Percentiles rank a stretch among this genome's conserved stretches.
These are phyloP conservation scores for Lethrus apterus DNA, from an alignment of 1,140 invertebrate genomes.

Conservation along the genomic window DNA sequence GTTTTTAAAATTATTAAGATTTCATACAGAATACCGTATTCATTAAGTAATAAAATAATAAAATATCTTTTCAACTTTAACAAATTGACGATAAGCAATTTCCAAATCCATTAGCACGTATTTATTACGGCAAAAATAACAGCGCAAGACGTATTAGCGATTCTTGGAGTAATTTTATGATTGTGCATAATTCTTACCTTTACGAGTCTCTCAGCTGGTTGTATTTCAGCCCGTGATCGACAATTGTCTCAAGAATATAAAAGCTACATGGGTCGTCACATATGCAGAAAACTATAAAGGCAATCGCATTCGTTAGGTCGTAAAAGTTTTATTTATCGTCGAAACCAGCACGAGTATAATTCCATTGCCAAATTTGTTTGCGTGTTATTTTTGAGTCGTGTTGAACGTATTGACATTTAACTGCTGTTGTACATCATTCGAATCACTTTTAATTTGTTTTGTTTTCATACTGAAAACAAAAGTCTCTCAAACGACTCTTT, in stretches of 20 bases:
- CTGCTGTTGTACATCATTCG: neutral
- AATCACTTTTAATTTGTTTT: constrained; percentile 2
- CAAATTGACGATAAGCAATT: neutral
- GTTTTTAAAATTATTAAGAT: too few species aligned
- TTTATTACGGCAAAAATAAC: neutral
- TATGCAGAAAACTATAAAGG: constrained; percentile 1
- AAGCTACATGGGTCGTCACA: neutral
- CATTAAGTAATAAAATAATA: neutral
- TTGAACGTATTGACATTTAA: neutral
- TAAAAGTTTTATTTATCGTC: constrained; percentile 16
- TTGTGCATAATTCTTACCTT: constrained; percentile 3
- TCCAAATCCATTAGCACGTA: neutral
- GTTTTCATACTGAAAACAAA: too few species aligned
- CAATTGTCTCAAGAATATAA: constrained; percentile 11
- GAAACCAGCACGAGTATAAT: constrained; percentile 5
- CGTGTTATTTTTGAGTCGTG: constrained; percentile 4
- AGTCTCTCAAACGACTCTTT: too few species aligned
- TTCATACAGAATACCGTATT: too few species aligned
- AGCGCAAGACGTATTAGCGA: constrained; percentile 7
- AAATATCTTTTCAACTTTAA: neutral
- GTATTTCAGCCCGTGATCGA: constrained; percentile 15
- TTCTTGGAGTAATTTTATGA: constrained; percentile 9
- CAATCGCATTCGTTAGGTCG: neutral
- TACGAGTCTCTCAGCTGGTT: constrained; percentile 15
- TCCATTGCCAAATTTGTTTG: constrained; percentile 12